Conservation (phyloP, 92 coral and sea anemone species). For the Parazoanthus darwini region DNA sequence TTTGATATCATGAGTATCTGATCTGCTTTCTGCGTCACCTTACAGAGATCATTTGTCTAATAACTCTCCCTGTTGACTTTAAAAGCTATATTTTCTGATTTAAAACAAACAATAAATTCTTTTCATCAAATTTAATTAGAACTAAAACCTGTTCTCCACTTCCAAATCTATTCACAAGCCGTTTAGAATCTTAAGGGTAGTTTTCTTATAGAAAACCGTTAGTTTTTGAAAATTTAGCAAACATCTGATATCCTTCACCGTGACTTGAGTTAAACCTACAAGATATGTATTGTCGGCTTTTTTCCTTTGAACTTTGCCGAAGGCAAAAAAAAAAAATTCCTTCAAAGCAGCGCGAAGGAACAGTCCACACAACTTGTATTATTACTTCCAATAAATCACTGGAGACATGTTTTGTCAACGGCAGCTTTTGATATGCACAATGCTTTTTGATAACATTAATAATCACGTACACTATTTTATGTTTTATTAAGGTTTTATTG, state of each 20-base stretch:
- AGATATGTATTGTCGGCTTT: neutral
- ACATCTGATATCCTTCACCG: neutral
- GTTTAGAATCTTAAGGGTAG: neutral
- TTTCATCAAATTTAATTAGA: neutral
- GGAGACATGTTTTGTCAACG: constrained; percentile 33
- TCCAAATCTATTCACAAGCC: neutral
- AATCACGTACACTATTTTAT: constrained; percentile 12
- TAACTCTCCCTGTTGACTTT: neutral
- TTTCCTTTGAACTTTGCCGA: neutral
- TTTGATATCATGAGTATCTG: neutral
- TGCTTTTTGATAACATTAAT: constrained; percentile 19
- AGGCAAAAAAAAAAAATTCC: constrained; percentile 2
- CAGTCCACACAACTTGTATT: constrained; percentile 16
- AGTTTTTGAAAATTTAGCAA: neutral
- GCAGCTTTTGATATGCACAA: constrained; percentile 37
- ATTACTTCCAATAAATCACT: constrained; percentile 11
- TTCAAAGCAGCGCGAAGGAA: neutral
- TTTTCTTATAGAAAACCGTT: neutral
- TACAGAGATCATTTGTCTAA: neutral
- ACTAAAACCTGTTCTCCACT: neutral
- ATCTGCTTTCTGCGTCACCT: neutral
- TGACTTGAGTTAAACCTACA: neutral
- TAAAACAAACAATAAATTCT: too few relatives aligned
- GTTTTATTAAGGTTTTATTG: constrained; percentile 18
- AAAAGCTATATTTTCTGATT: neutral